Percentiles rank a stretch among this genome's conserved stretches.
Conservation (phyloP, 2,797 vertebrate genomes). For the Gadopsis marmoratus region DNA sequence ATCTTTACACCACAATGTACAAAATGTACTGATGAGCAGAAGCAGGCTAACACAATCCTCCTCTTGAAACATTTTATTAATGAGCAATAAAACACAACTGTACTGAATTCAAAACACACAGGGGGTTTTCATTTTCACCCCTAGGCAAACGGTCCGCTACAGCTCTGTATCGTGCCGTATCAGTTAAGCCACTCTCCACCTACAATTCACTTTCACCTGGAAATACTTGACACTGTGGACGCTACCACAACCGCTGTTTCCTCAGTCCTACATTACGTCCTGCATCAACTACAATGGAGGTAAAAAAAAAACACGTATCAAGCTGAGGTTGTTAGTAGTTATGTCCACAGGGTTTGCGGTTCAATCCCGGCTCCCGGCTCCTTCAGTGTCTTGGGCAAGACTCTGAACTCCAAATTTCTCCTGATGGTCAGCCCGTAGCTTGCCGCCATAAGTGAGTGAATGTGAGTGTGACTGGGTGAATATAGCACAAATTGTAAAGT, state of each 20-base stretch:
- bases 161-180: neutral
- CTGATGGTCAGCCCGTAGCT: neutral
- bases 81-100: neutral
- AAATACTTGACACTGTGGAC: neutral
- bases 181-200: neutral
- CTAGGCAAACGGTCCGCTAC: too few relatives aligned
- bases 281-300: neutral
- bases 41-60: neutral
- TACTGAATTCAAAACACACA: neutral
- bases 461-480: neutral
- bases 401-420: too few relatives aligned
- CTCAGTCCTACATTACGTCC: neutral
- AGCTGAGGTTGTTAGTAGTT: neutral
- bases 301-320: neutral
- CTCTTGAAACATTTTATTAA: neutral
- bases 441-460: neutral
- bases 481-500: neutral
- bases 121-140: too few relatives aligned
- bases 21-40: too few relatives aligned
- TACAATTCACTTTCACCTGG: neutral
- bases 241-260: neutral
- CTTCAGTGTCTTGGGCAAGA: neutral
- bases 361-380: neutral
- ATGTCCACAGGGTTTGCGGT: neutral
- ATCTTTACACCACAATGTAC: too few relatives aligned